Evolutionary conservation across 2,888 invertebrate species (phyloP), one percentile per base, ranked within the genome.

Genomic region (Axea sp.): DNA sequence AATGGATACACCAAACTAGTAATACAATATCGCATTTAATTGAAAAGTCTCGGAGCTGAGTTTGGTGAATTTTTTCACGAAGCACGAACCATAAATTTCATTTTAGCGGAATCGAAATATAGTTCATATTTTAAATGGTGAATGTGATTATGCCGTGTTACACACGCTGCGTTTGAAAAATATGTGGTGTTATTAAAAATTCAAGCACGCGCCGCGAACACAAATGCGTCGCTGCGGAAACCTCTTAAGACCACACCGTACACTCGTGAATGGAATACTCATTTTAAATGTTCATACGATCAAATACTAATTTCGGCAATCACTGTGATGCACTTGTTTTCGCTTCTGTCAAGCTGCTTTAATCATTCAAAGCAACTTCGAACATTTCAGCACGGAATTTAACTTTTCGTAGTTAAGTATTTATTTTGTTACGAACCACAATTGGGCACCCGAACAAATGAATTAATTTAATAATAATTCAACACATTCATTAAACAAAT

Each of bases 181-280:
- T 68, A 45, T 45, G 28, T 30, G 35, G 30, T 15, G 43, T 51
- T 60, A 68, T 60, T 68, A 45, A 60, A 68, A 68, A 68, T 60
- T 59, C 59, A 68, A 51, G 59, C 68, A 68, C 68, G 68, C 51
- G 28, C 30, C 9, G 26, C 22, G 43, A 68, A 60, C 68, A 68
- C 59, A 60, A 60, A 45, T 60, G 37, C 57, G 14, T 22, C 11
- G 24, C 53, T 43, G 57, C 59, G 15, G 57, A 51, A 43, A 69
- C 68, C 68, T 60, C 68, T 60, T 59, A 59, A 68, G 49, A 57
- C 59, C 51, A 43, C 33, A 30, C 53, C 31, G 28, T 11, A 26
- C 45, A 45, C 35, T 53, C 59, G 68, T 60, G 60, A 60, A 45
- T 33, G 33, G 68, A 69, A 69, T 69, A 60, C 47, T 35, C 31